phyloP scores from a whole-genome alignment of 2,888 invertebrate species.

The Meghimatium bilineatum region DNA sequence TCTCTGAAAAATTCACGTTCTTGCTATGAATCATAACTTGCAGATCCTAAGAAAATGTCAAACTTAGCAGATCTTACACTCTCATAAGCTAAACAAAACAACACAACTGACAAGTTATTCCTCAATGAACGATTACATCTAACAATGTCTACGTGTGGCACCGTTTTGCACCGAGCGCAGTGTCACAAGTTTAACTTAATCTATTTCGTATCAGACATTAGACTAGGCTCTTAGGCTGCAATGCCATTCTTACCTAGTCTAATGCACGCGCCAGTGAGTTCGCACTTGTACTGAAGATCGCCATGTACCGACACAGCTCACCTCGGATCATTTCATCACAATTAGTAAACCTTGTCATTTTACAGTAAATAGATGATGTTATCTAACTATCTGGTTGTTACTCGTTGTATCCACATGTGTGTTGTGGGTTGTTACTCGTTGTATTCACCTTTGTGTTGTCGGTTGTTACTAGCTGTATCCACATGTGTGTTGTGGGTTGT shows the following conservation, averaged over 20 bases:
- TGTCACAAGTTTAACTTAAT: not conserved
- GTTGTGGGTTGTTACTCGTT: too few species aligned
- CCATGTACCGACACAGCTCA: not conserved
- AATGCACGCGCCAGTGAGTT: not conserved
- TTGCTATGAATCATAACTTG: too few species aligned
- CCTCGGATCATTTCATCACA: conserved; percentile 10
- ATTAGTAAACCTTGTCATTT: not conserved
- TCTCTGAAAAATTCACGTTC: too few species aligned
- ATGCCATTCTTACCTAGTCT: not conserved
- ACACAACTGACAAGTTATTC: too few species aligned
- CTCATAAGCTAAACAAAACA: too few species aligned
- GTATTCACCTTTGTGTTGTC: too few species aligned
- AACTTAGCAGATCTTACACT: too few species aligned
- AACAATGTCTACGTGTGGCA: not conserved
- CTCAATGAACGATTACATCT: conserved; percentile 2
- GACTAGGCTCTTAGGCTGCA: not conserved
- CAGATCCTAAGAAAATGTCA: too few species aligned
- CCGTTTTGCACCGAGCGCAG: not conserved
- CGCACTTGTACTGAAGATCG: not conserved
- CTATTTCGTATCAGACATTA: not conserved
- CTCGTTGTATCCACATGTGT: not conserved
- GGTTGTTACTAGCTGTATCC: not conserved
- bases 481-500: too few species aligned
- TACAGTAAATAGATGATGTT: not conserved
- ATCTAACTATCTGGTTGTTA: not conserved